These are phyloP conservation scores for Suillia variegata DNA, from an alignment of 2,888 invertebrate species.

Conservation along the genomic window DNA sequence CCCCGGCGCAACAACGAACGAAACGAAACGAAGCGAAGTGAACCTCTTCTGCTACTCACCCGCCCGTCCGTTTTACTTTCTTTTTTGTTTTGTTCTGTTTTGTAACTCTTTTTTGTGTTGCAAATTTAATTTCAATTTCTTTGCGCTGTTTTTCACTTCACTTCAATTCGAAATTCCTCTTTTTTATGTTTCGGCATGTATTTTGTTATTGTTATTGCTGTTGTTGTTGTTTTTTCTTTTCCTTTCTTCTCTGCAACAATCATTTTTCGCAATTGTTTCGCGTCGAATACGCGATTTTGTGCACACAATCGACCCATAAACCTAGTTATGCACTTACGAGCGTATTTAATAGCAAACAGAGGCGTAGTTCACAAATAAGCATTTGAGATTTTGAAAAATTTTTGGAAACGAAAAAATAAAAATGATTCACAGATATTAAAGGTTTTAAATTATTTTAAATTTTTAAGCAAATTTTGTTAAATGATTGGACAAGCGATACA, in stretches of 20 bases:
- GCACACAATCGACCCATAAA: constrained; percentile 60
- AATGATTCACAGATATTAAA: too few relatives aligned
- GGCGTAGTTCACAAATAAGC: too few relatives aligned
- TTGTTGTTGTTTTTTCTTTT: background rate
- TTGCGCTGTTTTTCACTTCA: constrained; percentile 3
- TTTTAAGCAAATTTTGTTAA: too few relatives aligned
- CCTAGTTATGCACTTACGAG: constrained; percentile 55
- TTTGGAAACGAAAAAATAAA: too few relatives aligned
- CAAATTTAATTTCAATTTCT: constrained; percentile 29
- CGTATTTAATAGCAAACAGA: constrained; percentile 40
- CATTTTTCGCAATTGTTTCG: constrained; percentile 21
- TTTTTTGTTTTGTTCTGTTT: background rate
- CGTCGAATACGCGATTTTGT: constrained; percentile 53
- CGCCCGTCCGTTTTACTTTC: too few relatives aligned
- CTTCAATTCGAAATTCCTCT: background rate
- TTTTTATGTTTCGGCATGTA: too few relatives aligned
- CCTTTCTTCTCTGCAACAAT: constrained; percentile 23
- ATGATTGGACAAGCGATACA: too few relatives aligned
- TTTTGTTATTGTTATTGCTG: too few relatives aligned
- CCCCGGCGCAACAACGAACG: constrained; percentile 13
- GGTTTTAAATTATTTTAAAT: too few relatives aligned
- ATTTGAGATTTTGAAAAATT: too few relatives aligned
- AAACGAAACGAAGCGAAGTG: constrained; percentile 9
- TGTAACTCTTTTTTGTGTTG: constrained; percentile 16
- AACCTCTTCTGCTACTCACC: background rate